Percentiles rank a stretch among this genome's conserved stretches.
These are phyloP conservation scores for Machimus rusticus DNA, from an alignment of 2,888 invertebrate species.

Conservation along the genomic window DNA sequence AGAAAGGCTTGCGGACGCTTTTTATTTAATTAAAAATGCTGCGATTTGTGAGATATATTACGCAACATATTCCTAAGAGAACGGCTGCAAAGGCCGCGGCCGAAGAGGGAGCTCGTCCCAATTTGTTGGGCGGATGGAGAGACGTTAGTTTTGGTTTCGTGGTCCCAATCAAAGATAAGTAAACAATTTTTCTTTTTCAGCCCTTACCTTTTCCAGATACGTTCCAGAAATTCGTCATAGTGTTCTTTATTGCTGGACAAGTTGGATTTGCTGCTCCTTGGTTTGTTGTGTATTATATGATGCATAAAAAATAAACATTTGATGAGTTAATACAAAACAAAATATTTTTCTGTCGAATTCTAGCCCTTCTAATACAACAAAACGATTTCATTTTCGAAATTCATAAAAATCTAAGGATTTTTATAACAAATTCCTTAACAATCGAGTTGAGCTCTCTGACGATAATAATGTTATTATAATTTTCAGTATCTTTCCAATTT, in stretches of 20 bases:
- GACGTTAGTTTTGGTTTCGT: not conserved
- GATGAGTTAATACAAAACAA: not conserved
- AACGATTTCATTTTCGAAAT: too few relatives aligned
- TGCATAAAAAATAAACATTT: not conserved
- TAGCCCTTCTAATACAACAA: too few relatives aligned
- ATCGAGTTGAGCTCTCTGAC: too few relatives aligned
- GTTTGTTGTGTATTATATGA: not conserved
- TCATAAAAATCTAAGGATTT: too few relatives aligned
- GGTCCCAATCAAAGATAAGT: not conserved
- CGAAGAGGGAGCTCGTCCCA: not conserved
- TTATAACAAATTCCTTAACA: too few relatives aligned
- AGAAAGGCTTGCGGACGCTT: not conserved
- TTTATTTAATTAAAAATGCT: not conserved
- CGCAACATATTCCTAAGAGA: not conserved
- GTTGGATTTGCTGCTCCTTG: not conserved
- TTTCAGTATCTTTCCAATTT: too few relatives aligned
- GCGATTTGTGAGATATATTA: not conserved
- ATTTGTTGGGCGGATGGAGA: not conserved
- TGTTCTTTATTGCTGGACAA: not conserved
- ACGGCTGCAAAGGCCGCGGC: not conserved
- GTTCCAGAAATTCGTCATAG: not conserved
- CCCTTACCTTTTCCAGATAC: not conserved
- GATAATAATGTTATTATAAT: too few relatives aligned
- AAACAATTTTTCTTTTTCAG: not conserved
- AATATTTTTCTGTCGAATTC: too few relatives aligned